phyloP scores from a whole-genome alignment of 2,888 invertebrate genomes.

The Mesodorylaimus sp. region DNA sequence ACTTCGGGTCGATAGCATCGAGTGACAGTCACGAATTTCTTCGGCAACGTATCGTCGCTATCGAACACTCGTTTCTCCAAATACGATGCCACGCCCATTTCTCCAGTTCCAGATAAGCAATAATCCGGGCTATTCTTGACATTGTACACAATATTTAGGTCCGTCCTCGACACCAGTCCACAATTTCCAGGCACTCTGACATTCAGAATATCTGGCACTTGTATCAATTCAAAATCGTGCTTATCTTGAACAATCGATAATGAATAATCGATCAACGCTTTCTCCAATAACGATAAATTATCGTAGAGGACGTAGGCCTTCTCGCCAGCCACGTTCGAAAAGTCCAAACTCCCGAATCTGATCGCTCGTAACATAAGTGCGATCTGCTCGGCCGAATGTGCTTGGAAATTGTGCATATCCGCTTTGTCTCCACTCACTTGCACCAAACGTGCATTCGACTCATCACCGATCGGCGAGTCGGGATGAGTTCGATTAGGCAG shows the following conservation, averaged over 20 bases:
- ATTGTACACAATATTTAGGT: neutral
- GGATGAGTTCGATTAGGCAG: slow-evolving; percentile 21
- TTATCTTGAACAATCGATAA: neutral
- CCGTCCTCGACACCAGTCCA: neutral
- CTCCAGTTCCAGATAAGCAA: slow-evolving; percentile 27
- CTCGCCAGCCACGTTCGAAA: slow-evolving; percentile 3
- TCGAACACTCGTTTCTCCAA: slow-evolving; percentile 17
- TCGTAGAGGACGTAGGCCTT: slow-evolving; percentile 9
- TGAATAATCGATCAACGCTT: slow-evolving; percentile 11
- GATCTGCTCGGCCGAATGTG: neutral
- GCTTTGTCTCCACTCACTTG: too few species aligned
- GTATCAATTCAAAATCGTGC: slow-evolving; percentile 14
- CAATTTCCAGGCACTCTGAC: slow-evolving; percentile 15
- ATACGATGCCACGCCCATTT: slow-evolving; percentile 26
- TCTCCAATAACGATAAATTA: slow-evolving; percentile 13
- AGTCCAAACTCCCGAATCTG: neutral
- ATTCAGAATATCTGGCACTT: slow-evolving; percentile 22
- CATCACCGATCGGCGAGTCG: slow-evolving; percentile 16
- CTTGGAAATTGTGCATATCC: too few species aligned
- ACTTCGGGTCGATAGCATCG: slow-evolving; percentile 27
- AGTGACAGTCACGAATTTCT: slow-evolving; percentile 20
- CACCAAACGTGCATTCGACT: too few species aligned
- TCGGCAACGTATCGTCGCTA: slow-evolving; percentile 19
- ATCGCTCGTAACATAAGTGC: neutral
- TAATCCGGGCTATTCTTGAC: slow-evolving; percentile 15